Base-by-base conservation (phyloP, 1,140 invertebrate genomes). In the Pseudomyrmex concolor region DNA sequence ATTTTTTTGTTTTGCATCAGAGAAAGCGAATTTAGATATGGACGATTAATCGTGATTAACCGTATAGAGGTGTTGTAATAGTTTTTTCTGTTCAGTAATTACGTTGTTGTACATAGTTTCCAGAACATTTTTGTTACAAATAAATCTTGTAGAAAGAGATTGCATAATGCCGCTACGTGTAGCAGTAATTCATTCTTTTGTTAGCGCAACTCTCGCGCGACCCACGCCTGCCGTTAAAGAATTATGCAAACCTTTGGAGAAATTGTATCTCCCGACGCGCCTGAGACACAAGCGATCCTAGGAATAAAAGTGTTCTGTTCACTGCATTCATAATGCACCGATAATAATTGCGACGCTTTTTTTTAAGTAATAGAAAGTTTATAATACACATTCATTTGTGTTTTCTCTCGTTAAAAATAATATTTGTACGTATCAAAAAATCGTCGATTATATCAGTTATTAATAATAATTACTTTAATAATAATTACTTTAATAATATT, bases 101-200 rank as follows among this genome's bases (percentile, higher is more conserved):
- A 51, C 55, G n/a, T 68, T 84, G 51, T 54, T 86, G 81, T 87
- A 74, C 17, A 87, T 81, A 87, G 57, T 34, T 34, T 34, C 2
- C 2, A 54, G 2, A 7, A 43, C 63, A 80, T n/a, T 59, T 74
- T 80, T 25, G 72, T 83, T 83, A 84, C 76, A 87, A 54, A 83
- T 83, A 67, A 76, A 86, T 2, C 19, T 86, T 74, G 43, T 55
- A 50, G 19, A 22, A 25, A 4, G n/a, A 71, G n/a, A 71, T 80
- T 80, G 15, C 66, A 50, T 59, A 80, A 80, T 77, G 22, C 12
- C 22, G 7, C 10, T 63, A 59, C 59, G 25, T 51, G 57, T 48
- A 34, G 34, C 12, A 25, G 34, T 80, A 48, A 34, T 68, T 25
- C 5, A 13, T 68, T 78, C 10, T 17, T 48, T 60, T 50, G 7